phyloP scores from a whole-genome alignment of 2,888 invertebrate species.

The Rugalucina vietnamica region DNA sequence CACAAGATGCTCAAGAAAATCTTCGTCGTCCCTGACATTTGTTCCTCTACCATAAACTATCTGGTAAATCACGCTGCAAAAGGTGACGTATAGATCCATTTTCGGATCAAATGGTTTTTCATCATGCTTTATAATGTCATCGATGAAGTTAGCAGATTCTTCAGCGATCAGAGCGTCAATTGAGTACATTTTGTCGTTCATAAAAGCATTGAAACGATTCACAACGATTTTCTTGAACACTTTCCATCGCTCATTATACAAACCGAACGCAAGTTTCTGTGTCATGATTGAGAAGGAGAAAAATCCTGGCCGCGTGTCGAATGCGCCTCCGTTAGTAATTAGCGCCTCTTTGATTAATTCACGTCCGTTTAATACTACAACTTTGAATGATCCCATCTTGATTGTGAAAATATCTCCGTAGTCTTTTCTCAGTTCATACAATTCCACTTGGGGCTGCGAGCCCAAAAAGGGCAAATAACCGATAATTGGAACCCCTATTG shows the following conservation, averaged over 20 bases:
- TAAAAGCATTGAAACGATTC: constrained; percentile 17
- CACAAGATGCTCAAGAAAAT: background rate
- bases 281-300: background rate
- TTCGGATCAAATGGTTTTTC: constrained; percentile 25
- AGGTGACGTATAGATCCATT: background rate
- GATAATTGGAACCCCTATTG: constrained; percentile 50
- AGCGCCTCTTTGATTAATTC: constrained; percentile 31
- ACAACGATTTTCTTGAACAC: constrained; percentile 24
- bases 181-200: constrained; percentile 22
- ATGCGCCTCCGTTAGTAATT: constrained; percentile 11
- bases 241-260: constrained; percentile 11
- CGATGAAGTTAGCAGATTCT: background rate
- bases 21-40: constrained; percentile 29
- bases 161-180: background rate
- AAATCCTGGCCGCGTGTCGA: constrained; percentile 36
- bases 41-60: constrained; percentile 26
- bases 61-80: constrained; percentile 41
- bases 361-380: constrained; percentile 49
- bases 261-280: constrained; percentile 11
- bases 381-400: constrained; percentile 42
- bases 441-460: constrained; percentile 38
- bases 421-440: constrained; percentile 29
- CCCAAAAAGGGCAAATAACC: constrained; percentile 53
- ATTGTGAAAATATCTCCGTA: constrained; percentile 53
- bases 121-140: background rate